Percentiles rank a stretch among this genome's conserved stretches.
These are phyloP conservation scores for Eremophila alpestris DNA, from an alignment of 2,797 vertebrate genomes.

Conservation along the genomic window DNA sequence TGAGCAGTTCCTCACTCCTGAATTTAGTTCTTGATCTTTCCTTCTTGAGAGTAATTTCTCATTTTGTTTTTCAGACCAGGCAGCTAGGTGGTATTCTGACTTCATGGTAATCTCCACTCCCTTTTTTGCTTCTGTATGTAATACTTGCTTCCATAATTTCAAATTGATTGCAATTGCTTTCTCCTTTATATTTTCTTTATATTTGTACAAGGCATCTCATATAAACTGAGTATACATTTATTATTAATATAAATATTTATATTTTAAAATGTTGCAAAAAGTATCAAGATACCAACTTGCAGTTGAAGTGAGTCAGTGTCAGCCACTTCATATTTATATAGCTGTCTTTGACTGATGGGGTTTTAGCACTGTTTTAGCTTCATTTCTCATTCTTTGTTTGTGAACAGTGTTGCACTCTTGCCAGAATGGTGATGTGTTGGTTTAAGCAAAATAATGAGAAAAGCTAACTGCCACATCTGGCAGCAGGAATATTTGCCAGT, in stretches of 20 bases:
- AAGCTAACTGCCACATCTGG: background rate
- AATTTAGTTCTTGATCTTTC: background rate
- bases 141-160: background rate
- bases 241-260: background rate
- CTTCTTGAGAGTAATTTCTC: background rate
- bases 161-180: background rate
- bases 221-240: background rate
- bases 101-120: background rate
- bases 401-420: background rate
- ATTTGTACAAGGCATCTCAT: background rate
- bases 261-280: background rate
- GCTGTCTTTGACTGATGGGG: background rate
- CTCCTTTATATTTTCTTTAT: background rate
- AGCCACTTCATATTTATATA: background rate
- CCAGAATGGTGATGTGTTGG: background rate
- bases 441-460: background rate
- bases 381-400: background rate
- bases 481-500: background rate
- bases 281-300: background rate
- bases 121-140: background rate
- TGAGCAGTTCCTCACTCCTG: background rate
- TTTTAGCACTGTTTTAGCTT: background rate
- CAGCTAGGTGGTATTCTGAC: background rate
- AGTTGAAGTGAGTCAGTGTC: background rate
- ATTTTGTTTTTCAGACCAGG: background rate